A percentile compares a stretch with the other conserved stretches of the same genome.
Conservation (phyloP, 2,113 vertebrate genomes). For the Amazona guildingii region DNA sequence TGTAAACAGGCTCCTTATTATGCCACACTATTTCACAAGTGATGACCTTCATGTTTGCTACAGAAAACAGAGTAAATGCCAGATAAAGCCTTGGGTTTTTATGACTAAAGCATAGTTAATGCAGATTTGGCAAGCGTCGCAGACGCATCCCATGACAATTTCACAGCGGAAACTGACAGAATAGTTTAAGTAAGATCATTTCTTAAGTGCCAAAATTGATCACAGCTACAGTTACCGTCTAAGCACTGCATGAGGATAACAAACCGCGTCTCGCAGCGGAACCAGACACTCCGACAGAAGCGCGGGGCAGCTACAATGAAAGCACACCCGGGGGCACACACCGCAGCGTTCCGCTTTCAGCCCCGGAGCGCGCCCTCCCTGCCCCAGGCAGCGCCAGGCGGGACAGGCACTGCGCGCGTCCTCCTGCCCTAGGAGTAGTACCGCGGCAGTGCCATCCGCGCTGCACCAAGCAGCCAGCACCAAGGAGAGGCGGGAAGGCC, state of each 20-base stretch:
- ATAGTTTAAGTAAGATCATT: neutral
- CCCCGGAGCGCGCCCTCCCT: neutral
- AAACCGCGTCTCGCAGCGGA: fast-evolving
- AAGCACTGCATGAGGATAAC: fast-evolving
- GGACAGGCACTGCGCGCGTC: neutral
- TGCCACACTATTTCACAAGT: constrained; percentile 98
- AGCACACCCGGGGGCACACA: too few species aligned
- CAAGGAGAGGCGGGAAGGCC: neutral
- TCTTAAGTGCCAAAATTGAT: fast-evolving
- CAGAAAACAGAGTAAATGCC: neutral
- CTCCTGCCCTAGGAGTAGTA: neutral
- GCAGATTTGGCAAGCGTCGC: fast-evolving
- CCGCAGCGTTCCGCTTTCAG: neutral
- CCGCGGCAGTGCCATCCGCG: fast-evolving
- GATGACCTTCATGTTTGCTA: constrained; percentile 89
- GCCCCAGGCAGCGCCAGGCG: neutral
- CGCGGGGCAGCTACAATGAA: too few species aligned
- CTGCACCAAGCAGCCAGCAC: fast-evolving
- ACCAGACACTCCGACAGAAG: neutral
- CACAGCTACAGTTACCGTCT: fast-evolving
- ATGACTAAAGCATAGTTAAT: fast-evolving
- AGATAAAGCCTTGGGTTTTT: neutral
- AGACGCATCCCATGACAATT: fast-evolving
- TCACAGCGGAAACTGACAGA: neutral
- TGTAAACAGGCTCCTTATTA: constrained; percentile 97